Evolutionary conservation across 2,797 vertebrate species (phyloP), one percentile per base, ranked within the genome.

Genomic region (Eupleurogrammus muticus): DNA sequence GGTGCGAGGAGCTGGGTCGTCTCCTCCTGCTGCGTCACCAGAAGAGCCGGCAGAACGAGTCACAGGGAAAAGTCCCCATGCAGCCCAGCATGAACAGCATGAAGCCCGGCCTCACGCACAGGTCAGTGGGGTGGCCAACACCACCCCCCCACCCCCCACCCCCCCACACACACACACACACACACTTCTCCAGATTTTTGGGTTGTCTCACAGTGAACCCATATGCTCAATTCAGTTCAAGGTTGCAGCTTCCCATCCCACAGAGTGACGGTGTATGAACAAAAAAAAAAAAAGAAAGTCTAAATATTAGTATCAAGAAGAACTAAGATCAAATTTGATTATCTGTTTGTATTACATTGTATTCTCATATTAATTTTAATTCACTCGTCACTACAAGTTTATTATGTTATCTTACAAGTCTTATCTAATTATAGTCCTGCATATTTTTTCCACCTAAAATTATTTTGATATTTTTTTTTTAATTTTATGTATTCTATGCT

Each of bases 21-120:
- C 96, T 99, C 83, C 93, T 99, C 87, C 95, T 99, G 86, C 95
- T 99, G 85, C 97, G 98, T 92, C 98, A 99, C 92, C 97, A 99
- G 96, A 99, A 99, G 93, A 99, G 95, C 95, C 93, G 98, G 82
- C 98, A 99, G 93, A 99, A 94, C 93, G 97, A 99, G 81, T 95
- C 97, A 59, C 97, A 95, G 5, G 97, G 96, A 89, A 99, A 99
- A 90, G 95, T 97, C 70, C 96, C 97, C 92, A 97, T 99, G 96
- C 97, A 99, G 95, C 96, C 96, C 68, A 95, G 96, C 93, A 97
- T 99, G 96, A 99, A 95, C 95, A 98, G 95, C 94, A 99, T 99
- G 97, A 99, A 99, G 95, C 97, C 97, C 66, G 95, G 97, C 85
- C 96, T 99, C 90, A 98, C 98, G 16, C 98, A 99, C 90, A 96